Evolutionary conservation across 2,797 vertebrate species (phyloP).

Genomic region (Alfaro cultratus): DNA sequence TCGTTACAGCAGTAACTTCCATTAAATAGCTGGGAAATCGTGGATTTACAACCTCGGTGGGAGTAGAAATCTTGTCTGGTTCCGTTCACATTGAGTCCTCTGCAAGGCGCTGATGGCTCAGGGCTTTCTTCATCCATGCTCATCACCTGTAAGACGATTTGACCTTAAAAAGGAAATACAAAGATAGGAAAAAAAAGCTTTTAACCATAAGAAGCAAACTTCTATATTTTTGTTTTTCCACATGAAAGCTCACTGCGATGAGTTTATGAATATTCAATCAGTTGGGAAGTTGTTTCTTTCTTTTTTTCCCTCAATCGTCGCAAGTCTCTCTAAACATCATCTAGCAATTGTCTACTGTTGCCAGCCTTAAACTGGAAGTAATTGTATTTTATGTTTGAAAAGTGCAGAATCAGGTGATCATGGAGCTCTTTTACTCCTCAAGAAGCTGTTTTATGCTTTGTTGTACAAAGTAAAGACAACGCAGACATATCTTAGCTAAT

Average conservation of each 20-base stretch:
- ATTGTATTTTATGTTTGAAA: background rate
- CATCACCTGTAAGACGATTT: constrained; percentile 38
- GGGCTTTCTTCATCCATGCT: constrained; percentile 47
- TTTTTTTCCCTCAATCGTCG: background rate
- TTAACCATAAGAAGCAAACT: constrained; percentile 7
- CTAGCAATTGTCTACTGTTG: background rate
- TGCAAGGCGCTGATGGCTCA: constrained; percentile 48
- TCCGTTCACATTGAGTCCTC: constrained; percentile 38
- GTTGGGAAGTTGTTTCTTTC: background rate
- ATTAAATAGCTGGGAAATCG: constrained; percentile 24
- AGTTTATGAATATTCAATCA: constrained; percentile 19
- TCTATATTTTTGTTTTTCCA: background rate
- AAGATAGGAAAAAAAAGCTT: constrained; percentile 36
- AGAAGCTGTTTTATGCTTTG: background rate
- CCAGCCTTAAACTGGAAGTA: background rate
- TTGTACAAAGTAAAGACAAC: background rate
- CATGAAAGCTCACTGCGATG: background rate
- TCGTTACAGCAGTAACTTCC: constrained; percentile 23
- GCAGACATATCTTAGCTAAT: constrained; percentile 13
- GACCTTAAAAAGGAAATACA: constrained; percentile 43
- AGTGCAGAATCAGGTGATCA: background rate
- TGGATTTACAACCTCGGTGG: constrained; percentile 43
- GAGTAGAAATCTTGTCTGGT: constrained; percentile 52
- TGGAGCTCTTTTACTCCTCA: background rate
- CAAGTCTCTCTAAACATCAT: background rate